phyloP scores from a whole-genome alignment of 2,113 vertebrate species.

The Uropsilus gracilis region DNA sequence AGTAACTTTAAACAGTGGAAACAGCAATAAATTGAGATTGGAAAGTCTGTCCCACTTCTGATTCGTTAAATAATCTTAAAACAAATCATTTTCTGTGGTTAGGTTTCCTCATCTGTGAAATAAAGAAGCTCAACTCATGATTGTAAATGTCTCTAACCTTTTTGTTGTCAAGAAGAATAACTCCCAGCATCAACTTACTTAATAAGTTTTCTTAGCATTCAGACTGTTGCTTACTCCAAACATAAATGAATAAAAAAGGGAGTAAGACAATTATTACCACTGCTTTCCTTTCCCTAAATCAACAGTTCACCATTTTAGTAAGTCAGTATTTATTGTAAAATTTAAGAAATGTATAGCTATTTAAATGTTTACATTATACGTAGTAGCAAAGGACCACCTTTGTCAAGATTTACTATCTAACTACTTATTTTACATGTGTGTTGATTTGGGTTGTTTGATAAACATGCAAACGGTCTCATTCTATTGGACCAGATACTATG shows the following conservation, averaged over 20 bases:
- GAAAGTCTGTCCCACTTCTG: background rate
- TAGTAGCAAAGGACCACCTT: background rate
- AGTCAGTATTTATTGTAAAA: constrained; percentile 7
- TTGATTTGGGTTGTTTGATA: constrained; percentile 29
- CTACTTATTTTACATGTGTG: background rate
- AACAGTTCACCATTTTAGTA: constrained; percentile 30
- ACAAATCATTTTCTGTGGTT: background rate
- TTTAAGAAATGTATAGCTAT: background rate
- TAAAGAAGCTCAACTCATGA: background rate
- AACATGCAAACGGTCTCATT: background rate
- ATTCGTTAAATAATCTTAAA: background rate
- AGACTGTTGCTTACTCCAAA: background rate
- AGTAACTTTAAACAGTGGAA: background rate
- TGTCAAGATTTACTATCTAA: background rate
- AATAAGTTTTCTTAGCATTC: background rate
- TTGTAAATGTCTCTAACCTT: constrained; percentile 29
- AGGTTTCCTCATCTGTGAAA: background rate
- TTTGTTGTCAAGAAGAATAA: background rate
- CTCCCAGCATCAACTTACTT: background rate
- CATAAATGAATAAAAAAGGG: background rate
- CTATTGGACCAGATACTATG: background rate
- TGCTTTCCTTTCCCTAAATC: background rate
- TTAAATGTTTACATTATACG: constrained; percentile 1
- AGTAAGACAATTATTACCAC: background rate
- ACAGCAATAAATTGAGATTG: background rate